Percentiles rank a stretch among this genome's conserved stretches.
Conservation (phyloP, 2,888 invertebrate species). For the Euzophera pinguis region DNA sequence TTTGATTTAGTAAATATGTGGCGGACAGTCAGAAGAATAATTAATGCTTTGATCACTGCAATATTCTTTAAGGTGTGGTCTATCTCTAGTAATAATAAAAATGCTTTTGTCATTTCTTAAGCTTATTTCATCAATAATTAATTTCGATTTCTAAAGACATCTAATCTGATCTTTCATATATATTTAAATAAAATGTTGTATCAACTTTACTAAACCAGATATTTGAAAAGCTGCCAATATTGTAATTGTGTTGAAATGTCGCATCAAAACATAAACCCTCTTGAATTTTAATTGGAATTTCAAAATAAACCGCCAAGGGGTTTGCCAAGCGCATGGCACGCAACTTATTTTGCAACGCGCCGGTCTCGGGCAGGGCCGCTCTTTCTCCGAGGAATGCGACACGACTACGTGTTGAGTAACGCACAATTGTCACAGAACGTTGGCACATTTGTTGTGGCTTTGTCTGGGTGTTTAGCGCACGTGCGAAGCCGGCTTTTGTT, state of each 20-base stretch:
- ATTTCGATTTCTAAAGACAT: too few species aligned
- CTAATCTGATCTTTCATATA: background rate
- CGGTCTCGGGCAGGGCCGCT: slow-evolving; percentile 55
- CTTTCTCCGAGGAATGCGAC: slow-evolving; percentile 64
- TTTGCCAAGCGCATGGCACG: slow-evolving; percentile 54
- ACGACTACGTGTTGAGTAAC: slow-evolving; percentile 24
- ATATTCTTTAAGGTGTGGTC: too few species aligned
- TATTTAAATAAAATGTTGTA: slow-evolving; percentile 16
- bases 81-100: too few species aligned
- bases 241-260: slow-evolving; percentile 45
- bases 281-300: slow-evolving; percentile 66
- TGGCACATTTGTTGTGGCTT: slow-evolving; percentile 33
- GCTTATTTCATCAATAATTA: too few species aligned
- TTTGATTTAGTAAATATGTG: too few species aligned
- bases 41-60: background rate
- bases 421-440: slow-evolving; percentile 26
- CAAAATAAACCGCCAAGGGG: slow-evolving; percentile 52
- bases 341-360: slow-evolving; percentile 49
- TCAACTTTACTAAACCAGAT: slow-evolving; percentile 17
- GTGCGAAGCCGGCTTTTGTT: slow-evolving; percentile 28
- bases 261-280: slow-evolving; percentile 41
- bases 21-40: too few species aligned
- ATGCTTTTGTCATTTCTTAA: too few species aligned
- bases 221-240: slow-evolving; percentile 37
- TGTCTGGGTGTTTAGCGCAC: slow-evolving; percentile 32